Base-by-base conservation (phyloP, 2,888 invertebrate genomes). In the Argyra leucocephala region DNA sequence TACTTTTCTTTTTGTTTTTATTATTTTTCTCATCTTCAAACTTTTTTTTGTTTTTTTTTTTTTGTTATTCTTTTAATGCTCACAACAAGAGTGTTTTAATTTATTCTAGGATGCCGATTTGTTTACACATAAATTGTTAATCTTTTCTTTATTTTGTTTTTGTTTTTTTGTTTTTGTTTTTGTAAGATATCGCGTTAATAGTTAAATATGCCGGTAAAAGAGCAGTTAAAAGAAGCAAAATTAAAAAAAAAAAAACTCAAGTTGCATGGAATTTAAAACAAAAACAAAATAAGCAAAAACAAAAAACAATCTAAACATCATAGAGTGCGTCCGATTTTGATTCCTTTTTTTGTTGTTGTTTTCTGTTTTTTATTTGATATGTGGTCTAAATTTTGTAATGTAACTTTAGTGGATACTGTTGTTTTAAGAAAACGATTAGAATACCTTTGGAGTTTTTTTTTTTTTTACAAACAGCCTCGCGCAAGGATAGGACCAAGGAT, bases 81-180 rank as follows among this genome's bases (percentile, higher is more conserved):
- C 48, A 48, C 48, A 48, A 48, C 48, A 48, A 48, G 48, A 48
- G 48, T 48, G 48, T 48, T 48, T 48, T 48, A 48, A 48, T 48
- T 48, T 48, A 48, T 18, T 48, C 48, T 48, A 48, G 48, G 48
- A 59, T 59, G 59, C 59, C 59, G 59, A 59, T 59, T 59, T 59
- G 23, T 59, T 59, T 59, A 59, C 23, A 23, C 23, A 59, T 23
- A 10, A 59, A 59, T 59, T 59, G 59, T 59, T 59, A 59, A 59
- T 59, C 59, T 59, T 59, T 59, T 48, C 18, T 15, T 15, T 3
- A 9, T 37, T 37, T 37, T 26, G 26, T 6, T 26, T n/a, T 26
- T 26, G 26, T 26, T 4, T 48, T 48, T 48, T 48, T 6, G 5
- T 48, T 48, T 48, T 48, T 48, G 12, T 15, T 48, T 48, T 18